Evolutionary conservation across 2,797 vertebrate species (phyloP).

Genomic region (Rallus crepitans): DNA sequence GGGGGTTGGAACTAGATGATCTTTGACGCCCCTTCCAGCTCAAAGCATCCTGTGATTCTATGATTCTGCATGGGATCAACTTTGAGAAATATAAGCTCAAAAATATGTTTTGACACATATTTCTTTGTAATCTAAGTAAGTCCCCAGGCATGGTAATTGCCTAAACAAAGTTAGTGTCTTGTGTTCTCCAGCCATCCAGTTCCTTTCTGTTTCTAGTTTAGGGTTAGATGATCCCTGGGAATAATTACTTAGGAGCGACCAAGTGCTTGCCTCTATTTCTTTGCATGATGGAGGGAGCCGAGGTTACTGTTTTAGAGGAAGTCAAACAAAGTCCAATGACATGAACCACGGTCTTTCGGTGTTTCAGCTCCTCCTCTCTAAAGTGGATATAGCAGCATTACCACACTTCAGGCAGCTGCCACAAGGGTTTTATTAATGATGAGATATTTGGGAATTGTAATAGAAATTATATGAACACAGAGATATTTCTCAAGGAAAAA

Average conservation of each 20-base stretch:
- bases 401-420: not conserved
- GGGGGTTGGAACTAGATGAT: no score
- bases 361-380: not conserved
- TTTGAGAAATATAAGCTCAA: not conserved
- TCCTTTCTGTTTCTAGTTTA: not conserved
- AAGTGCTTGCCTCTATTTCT: not conserved
- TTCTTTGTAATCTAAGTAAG: not conserved
- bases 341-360: not conserved
- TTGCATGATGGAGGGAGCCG: not conserved
- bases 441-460: not conserved
- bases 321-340: not conserved
- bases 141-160: not conserved
- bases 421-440: not conserved
- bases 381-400: not conserved
- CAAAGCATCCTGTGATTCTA: no score
- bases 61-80: not conserved
- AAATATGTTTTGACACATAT: not conserved
- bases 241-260: not conserved
- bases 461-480: not conserved
- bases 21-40: no score
- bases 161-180: not conserved
- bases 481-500: not conserved
- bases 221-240: not conserved
- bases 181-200: not conserved
- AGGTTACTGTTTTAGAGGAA: not conserved